These are phyloP conservation scores for Coregonus sp. DNA, from an alignment of 2,797 vertebrate genomes.

Conservation along the genomic window DNA sequence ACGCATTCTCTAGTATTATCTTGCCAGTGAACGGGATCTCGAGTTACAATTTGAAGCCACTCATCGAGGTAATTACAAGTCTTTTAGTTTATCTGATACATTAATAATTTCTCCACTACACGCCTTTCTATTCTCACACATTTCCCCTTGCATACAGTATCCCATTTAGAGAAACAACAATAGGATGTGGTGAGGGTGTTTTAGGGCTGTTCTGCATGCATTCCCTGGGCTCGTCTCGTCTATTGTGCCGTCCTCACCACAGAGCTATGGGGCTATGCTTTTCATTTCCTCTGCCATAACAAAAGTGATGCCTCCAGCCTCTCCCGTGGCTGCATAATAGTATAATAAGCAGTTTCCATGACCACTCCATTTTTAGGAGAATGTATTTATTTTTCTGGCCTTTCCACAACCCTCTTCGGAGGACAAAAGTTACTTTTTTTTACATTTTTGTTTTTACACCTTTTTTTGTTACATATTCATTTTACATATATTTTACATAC, in stretches of 20 bases:
- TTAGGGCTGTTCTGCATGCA: background rate
- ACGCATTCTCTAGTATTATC: background rate
- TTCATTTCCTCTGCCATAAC: constrained; percentile 1
- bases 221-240: background rate
- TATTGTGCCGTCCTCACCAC: background rate
- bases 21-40: background rate
- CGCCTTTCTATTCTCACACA: background rate
- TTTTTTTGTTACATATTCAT: no score
- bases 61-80: background rate
- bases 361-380: background rate
- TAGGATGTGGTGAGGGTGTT: background rate
- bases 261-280: background rate
- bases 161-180: background rate
- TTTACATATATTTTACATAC: no score
- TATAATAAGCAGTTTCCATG: background rate
- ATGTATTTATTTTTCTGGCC: background rate
- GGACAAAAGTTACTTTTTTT: no score
- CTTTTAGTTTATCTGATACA: background rate
- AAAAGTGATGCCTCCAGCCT: background rate
- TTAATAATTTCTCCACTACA: background rate
- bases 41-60: background rate
- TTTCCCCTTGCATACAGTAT: background rate
- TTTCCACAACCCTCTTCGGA: no score
- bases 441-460: no score
- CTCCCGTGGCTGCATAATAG: background rate